Percentiles rank a stretch among this genome's conserved stretches.
Evolutionary conservation across 2,888 invertebrate species (phyloP).

Genomic region (Nephrotoma flavescens): DNA sequence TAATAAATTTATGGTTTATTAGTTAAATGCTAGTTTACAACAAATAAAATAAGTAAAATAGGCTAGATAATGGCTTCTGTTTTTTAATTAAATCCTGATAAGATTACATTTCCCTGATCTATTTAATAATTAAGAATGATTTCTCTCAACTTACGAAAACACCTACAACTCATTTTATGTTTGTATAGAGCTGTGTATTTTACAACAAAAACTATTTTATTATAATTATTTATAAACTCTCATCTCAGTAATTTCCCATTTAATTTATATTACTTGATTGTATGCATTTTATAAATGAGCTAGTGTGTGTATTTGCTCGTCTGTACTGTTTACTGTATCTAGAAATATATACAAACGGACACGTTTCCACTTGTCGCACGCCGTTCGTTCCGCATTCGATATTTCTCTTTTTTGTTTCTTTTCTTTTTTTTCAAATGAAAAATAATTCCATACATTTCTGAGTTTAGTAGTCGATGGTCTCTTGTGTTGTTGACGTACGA

Average conservation of each 20-base stretch:
- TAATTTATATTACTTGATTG: not conserved
- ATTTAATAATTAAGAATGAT: not conserved
- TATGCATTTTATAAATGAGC: not conserved
- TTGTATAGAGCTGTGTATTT: not conserved
- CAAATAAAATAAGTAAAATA: not conserved
- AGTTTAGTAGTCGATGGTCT: constrained; percentile 5
- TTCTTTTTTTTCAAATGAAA: not conserved
- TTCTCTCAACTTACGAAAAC: not conserved
- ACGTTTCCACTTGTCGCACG: constrained; percentile 6
- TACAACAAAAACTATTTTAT: not conserved
- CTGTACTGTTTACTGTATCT: not conserved
- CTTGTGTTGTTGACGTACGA: not conserved
- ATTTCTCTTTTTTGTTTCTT: not conserved
- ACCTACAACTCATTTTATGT: not conserved
- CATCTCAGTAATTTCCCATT: not conserved
- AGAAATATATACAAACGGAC: constrained; percentile 1
- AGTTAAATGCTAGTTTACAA: not conserved
- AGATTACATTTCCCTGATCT: not conserved
- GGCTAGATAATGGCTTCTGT: not conserved
- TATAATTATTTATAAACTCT: not conserved
- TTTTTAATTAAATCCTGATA: not conserved
- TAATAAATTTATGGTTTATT: not conserved
- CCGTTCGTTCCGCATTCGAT: constrained; percentile 1
- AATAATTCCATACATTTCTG: not conserved
- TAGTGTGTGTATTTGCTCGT: not conserved